Evolutionary conservation across 2,113 vertebrate genomes (phyloP).

Genomic region (Amazona vittata): DNA sequence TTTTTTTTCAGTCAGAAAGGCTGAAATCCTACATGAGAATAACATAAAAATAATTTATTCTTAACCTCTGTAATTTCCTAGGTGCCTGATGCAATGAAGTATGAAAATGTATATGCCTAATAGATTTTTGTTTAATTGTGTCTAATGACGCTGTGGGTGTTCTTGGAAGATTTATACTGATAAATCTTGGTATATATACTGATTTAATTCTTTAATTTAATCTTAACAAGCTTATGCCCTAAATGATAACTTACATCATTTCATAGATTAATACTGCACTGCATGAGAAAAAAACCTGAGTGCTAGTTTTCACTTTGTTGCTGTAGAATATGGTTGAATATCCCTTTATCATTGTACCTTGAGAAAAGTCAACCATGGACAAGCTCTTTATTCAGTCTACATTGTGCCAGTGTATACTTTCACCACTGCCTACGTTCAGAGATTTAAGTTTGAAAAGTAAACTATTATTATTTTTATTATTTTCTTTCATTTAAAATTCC

Average conservation of each 20-base stretch:
- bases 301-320: background rate
- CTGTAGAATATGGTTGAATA: background rate
- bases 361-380: background rate
- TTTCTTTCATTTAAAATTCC: background rate
- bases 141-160: background rate
- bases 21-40: background rate
- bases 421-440: background rate
- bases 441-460: background rate
- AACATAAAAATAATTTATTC: background rate
- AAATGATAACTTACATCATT: background rate
- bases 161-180: background rate
- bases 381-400: background rate
- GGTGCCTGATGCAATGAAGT: background rate
- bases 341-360: background rate
- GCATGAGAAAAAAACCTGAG: fast-evolving
- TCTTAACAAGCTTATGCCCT: background rate
- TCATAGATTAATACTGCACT: background rate
- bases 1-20: background rate
- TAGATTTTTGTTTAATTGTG: background rate
- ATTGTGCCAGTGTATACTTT: background rate
- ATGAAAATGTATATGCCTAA: background rate
- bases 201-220: conserved; percentile 8
- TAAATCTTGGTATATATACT: background rate
- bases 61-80: background rate
- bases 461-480: background rate